These are phyloP conservation scores for Lasioglossum malachurum DNA, from an alignment of 2,888 invertebrate genomes.

Conservation along the genomic window DNA sequence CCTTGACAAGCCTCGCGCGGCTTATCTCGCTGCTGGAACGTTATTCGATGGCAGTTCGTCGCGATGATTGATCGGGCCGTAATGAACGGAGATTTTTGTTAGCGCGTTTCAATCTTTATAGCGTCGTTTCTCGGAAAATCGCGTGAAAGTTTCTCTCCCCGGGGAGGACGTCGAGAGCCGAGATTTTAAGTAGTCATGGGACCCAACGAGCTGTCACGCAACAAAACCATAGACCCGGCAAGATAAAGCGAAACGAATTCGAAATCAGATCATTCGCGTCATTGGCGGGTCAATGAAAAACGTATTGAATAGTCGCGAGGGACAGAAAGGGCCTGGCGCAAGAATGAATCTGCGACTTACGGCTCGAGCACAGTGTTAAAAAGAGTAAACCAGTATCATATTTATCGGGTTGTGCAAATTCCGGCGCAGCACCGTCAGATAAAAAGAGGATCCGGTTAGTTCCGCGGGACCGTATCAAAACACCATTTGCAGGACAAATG, in stretches of 20 bases:
- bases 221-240: too few species aligned
- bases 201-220: too few species aligned
- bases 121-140: not conserved
- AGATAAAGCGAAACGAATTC: too few species aligned
- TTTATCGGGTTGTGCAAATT: not conserved
- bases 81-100: not conserved
- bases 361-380: not conserved
- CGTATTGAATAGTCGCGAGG: not conserved
- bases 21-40: not conserved
- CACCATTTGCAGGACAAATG: conserved; percentile 5
- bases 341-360: not conserved
- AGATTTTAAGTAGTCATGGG: not conserved
- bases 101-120: not conserved
- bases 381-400: not conserved
- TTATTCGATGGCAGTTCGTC: not conserved
- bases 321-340: not conserved
- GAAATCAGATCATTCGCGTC: too few species aligned
- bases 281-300: too few species aligned
- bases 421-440: not conserved
- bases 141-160: not conserved
- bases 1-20: not conserved
- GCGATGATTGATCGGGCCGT: not conserved
- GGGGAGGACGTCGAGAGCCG: not conserved
- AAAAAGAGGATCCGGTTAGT: conserved; percentile 2
- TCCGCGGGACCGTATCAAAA: conserved; percentile 2